A percentile compares a stretch with the other conserved stretches of the same genome.
phyloP scores from a whole-genome alignment of 2,797 vertebrate species.

The Apogon hyalosoma region DNA sequence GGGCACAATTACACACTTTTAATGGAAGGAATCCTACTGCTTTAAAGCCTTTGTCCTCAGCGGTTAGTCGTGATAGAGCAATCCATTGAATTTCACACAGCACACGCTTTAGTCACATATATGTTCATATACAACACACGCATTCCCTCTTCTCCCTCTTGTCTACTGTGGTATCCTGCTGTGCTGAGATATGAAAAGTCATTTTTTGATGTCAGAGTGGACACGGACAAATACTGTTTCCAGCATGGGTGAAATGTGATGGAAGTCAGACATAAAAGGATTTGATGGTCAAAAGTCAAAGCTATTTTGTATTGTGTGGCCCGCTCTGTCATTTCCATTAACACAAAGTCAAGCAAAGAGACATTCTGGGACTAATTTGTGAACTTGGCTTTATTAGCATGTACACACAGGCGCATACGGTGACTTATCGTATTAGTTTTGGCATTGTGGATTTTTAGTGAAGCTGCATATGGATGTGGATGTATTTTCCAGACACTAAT shows the following conservation, averaged over 20 bases:
- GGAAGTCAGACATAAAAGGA: constrained; percentile 18
- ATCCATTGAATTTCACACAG: constrained; percentile 12
- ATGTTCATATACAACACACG: neutral
- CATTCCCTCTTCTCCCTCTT: neutral
- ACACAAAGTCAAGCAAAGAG: constrained; percentile 12
- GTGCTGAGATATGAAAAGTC: constrained; percentile 18
- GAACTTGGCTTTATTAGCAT: neutral
- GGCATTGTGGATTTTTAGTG: constrained; percentile 14
- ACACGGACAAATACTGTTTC: constrained; percentile 20
- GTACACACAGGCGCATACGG: neutral
- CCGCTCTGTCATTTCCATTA: constrained; percentile 30
- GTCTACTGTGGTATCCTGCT: constrained; percentile 9
- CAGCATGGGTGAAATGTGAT: constrained; percentile 4
- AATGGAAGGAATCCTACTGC: constrained; percentile 18
- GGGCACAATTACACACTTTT: constrained; percentile 34
- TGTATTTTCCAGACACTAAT: constrained; percentile 27
- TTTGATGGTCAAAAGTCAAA: constrained; percentile 25
- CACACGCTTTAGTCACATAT: constrained; percentile 8
- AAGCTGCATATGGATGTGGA: constrained; percentile 4
- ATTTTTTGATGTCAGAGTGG: constrained; percentile 20
- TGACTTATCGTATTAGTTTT: constrained; percentile 11
- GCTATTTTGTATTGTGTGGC: constrained; percentile 19
- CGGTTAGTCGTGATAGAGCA: constrained; percentile 8
- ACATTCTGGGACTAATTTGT: constrained; percentile 15
- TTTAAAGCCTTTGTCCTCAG: constrained; percentile 5